Conservation (phyloP, 2,113 vertebrate genomes). For the Oryzias javanicus region DNA sequence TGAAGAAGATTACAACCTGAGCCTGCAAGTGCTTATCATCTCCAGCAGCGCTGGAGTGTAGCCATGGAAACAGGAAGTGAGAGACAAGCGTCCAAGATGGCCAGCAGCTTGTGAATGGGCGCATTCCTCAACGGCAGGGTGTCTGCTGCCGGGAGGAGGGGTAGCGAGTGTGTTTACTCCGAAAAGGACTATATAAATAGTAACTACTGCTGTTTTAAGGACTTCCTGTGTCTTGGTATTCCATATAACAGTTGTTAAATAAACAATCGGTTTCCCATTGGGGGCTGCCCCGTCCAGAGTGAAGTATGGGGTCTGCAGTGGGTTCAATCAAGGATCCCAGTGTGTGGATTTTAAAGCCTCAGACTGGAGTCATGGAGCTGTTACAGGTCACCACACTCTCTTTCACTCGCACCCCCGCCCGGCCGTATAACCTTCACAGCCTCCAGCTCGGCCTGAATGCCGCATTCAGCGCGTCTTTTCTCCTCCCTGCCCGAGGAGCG, state of each 20-base stretch:
- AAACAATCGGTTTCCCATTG: conserved; percentile 74
- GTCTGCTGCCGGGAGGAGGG: conserved; percentile 59
- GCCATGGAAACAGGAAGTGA: conserved; percentile 79
- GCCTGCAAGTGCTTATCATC: conserved; percentile 59
- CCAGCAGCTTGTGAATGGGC: conserved; percentile 78
- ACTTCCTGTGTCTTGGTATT: conserved; percentile 78
- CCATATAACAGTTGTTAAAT: conserved; percentile 78
- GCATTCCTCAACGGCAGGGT: conserved; percentile 76
- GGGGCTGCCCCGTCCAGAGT: conserved; percentile 48
- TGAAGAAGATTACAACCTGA: conserved; percentile 63
- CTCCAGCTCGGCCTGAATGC: conserved; percentile 25
- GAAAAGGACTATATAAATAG: conserved; percentile 79
- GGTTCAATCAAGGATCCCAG: conserved; percentile 58
- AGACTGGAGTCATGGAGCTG: conserved; percentile 62
- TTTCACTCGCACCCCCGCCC: conserved; percentile 55
- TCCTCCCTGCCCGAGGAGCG: conserved; percentile 4
- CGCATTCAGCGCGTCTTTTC: conserved; percentile 41
- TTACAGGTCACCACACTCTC: conserved; percentile 71
- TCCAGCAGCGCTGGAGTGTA: conserved; percentile 49
- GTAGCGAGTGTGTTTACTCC: conserved; percentile 73
- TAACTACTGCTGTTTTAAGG: conserved; percentile 80
- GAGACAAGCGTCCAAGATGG: conserved; percentile 79
- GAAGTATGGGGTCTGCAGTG: conserved; percentile 41
- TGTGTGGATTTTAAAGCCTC: conserved; percentile 64
- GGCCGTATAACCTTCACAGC: conserved; percentile 58